Evolutionary conservation across 2,797 vertebrate species (phyloP).

Genomic region (Valencia hispanica): DNA sequence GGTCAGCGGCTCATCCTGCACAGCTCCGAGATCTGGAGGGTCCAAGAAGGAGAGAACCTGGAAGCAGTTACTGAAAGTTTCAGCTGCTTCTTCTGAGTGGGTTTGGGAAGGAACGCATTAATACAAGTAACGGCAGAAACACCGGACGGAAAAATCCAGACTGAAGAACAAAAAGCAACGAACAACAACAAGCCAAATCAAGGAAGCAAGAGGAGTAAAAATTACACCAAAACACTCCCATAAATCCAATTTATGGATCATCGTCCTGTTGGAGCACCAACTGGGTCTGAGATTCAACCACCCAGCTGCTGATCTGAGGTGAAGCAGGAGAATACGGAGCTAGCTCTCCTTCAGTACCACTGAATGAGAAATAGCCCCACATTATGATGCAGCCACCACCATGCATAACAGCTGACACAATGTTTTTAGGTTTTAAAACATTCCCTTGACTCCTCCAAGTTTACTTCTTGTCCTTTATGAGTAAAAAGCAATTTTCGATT

Average conservation of each 20-base stretch:
- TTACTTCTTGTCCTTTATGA: no score
- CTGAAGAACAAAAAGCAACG: neutral
- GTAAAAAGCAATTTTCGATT: no score
- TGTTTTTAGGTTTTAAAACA: no score
- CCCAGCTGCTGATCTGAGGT: no score
- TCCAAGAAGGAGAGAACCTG: constrained; percentile 5
- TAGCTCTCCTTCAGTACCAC: no score
- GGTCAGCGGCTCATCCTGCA: constrained; percentile 26
- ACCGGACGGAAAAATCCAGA: neutral
- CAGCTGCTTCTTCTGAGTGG: no score
- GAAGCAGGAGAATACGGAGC: no score
- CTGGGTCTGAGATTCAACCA: neutral
- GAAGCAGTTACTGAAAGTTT: neutral
- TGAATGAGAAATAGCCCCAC: neutral
- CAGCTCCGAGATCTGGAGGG: neutral
- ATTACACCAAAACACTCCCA: neutral
- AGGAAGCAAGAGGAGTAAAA: no score
- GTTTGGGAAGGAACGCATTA: no score
- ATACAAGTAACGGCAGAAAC: no score
- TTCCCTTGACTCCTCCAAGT: no score
- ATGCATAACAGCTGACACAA: neutral
- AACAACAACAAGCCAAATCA: neutral
- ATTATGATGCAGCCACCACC: neutral
- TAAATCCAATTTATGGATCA: neutral
- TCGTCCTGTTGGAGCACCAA: neutral